A percentile compares a stretch with the other conserved stretches of the same genome.
phyloP scores from a whole-genome alignment of 1,140 invertebrate genomes.

The Drosophila repleta region DNA sequence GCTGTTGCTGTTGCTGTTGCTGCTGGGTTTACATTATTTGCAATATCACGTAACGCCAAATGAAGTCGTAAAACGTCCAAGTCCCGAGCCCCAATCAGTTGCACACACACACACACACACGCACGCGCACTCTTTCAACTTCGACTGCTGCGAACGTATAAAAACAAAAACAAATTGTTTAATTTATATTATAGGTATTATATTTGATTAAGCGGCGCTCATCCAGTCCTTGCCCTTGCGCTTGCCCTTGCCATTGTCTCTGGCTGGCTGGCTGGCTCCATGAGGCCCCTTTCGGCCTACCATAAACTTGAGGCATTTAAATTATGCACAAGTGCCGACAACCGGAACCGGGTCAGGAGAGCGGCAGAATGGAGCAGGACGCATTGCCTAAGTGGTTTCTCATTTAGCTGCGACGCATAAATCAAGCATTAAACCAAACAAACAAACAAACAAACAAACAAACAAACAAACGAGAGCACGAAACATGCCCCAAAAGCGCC shows the following conservation, averaged over 20 bases:
- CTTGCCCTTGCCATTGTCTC: no score
- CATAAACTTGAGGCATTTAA: slow-evolving; percentile 40
- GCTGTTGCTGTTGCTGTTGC: slow-evolving; percentile 26
- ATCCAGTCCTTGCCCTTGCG: neutral
- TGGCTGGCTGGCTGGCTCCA: neutral
- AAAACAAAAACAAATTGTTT: slow-evolving; percentile 46
- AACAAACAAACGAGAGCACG: slow-evolving; percentile 18
- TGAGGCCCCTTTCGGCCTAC: neutral
- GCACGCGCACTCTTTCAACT: neutral
- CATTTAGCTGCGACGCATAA: slow-evolving; percentile 71
- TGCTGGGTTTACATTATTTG: slow-evolving; percentile 69
- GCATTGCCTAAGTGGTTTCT: slow-evolving; percentile 61
- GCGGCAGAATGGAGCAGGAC: slow-evolving; percentile 33
- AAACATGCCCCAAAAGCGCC: neutral
- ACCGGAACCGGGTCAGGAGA: slow-evolving; percentile 41
- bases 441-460: slow-evolving; percentile 49
- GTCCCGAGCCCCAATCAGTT: slow-evolving; percentile 21
- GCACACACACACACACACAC: slow-evolving; percentile 1
- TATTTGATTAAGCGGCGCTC: slow-evolving; percentile 50
- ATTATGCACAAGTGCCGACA: slow-evolving; percentile 54
- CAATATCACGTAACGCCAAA: slow-evolving; percentile 77
- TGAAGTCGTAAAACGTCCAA: slow-evolving; percentile 73
- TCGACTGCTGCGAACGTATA: slow-evolving; percentile 10
- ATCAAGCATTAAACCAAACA: slow-evolving; percentile 63
- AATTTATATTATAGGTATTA: slow-evolving; percentile 59